Evolutionary conservation across 2,797 vertebrate genomes (phyloP).

Genomic region (Phrynocephalus guinanensis): DNA sequence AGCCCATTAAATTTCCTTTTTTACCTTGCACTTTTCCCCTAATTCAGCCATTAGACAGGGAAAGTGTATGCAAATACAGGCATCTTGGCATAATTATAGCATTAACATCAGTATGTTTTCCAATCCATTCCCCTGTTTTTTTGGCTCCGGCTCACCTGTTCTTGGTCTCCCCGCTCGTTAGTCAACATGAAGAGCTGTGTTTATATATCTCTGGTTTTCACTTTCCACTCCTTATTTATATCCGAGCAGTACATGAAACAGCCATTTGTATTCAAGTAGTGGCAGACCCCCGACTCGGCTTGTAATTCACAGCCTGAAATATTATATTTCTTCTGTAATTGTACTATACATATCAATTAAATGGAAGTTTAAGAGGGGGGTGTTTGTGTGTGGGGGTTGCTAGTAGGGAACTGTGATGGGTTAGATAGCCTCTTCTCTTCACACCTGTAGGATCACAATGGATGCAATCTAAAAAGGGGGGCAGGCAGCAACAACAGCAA

Average conservation of each 20-base stretch:
- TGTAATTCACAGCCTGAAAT: slow-evolving; percentile 35
- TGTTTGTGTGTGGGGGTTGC: background rate
- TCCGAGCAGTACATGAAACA: slow-evolving; percentile 27
- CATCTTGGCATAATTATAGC: slow-evolving; percentile 13
- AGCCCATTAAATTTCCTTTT: background rate
- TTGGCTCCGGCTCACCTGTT: background rate
- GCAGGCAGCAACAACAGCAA: no score
- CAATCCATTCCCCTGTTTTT: background rate
- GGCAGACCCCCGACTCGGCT: slow-evolving; percentile 20
- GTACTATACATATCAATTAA: slow-evolving; percentile 41
- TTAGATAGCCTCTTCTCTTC: background rate
- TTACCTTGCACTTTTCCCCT: background rate
- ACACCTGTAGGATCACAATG: background rate
- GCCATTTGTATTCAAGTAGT: slow-evolving; percentile 23
- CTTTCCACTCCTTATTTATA: slow-evolving; percentile 33
- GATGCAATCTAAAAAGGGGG: no score
- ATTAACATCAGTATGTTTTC: slow-evolving; percentile 17
- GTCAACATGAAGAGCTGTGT: slow-evolving; percentile 19
- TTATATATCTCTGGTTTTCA: slow-evolving; percentile 26
- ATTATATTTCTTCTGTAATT: slow-evolving; percentile 39
- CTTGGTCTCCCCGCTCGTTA: background rate
- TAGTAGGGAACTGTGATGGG: background rate
- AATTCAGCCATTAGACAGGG: background rate
- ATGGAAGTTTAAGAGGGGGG: background rate
- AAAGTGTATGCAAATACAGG: slow-evolving; percentile 10